Conservation (phyloP, 2,797 vertebrate species). For the Acanthopagrus latus region DNA sequence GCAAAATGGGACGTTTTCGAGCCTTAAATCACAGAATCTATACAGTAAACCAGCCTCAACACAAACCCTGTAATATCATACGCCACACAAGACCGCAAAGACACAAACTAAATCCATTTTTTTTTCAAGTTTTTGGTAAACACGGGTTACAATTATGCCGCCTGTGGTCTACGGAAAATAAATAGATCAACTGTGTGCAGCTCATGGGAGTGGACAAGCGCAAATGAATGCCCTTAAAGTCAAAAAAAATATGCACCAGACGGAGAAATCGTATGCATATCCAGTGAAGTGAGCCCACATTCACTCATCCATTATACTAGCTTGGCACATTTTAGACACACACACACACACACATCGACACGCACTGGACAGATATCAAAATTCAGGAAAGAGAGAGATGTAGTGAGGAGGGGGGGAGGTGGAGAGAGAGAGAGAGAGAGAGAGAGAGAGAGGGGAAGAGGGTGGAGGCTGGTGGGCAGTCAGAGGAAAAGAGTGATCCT, state of each 20-base stretch:
- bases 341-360: conserved; percentile 38
- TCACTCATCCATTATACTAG: conserved; percentile 70
- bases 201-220: conserved; percentile 58
- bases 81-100: not conserved
- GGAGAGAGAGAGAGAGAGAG: conserved; percentile 8
- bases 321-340: conserved; percentile 67
- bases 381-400: conserved; percentile 55
- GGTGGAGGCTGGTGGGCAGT: conserved; percentile 14
- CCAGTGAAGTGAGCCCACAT: conserved; percentile 63
- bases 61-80: not conserved
- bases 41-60: not conserved
- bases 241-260: conserved; percentile 53
- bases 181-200: conserved; percentile 54
- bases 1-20: not conserved
- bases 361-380: conserved; percentile 57
- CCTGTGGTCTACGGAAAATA: conserved; percentile 69
- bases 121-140: conserved; percentile 25
- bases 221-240: conserved; percentile 59
- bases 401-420: conserved; percentile 26
- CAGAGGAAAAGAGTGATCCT: conserved; percentile 75
- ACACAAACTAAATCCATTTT: conserved; percentile 5
- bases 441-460: not conserved
- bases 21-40: not conserved
- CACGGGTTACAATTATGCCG: conserved; percentile 65
- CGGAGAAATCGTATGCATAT: conserved; percentile 60